Evolutionary conservation across 2,888 invertebrate species (phyloP).

Genomic region (Epicampocera succincta): DNA sequence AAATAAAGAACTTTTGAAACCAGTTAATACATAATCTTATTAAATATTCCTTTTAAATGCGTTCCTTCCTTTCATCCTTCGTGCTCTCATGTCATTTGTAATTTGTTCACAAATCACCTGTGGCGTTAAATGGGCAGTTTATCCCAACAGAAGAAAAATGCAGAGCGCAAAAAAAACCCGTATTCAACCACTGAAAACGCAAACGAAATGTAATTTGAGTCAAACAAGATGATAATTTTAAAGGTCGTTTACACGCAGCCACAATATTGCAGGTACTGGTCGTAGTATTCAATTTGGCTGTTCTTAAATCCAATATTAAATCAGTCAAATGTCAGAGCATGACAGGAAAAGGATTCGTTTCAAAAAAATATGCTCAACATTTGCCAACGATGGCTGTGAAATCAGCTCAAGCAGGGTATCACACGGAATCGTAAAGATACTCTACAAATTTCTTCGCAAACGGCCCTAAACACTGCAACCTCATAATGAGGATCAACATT

Average conservation of each 20-base stretch:
- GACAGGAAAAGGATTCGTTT: slow-evolving; percentile 66
- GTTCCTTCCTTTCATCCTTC: slow-evolving; percentile 34
- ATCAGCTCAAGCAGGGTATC: too few relatives aligned
- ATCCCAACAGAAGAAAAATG: slow-evolving; percentile 15
- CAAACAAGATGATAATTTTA: slow-evolving; percentile 67
- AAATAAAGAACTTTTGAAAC: slow-evolving; percentile 20
- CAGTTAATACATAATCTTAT: slow-evolving; percentile 26
- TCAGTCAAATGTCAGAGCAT: slow-evolving; percentile 71
- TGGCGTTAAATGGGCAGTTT: slow-evolving; percentile 70
- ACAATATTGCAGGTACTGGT: slow-evolving; percentile 43
- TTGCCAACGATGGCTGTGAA: too few relatives aligned
- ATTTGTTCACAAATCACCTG: slow-evolving; percentile 72
- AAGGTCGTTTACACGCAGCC: slow-evolving; percentile 64
- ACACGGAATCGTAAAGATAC: too few relatives aligned
- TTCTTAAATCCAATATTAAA: slow-evolving; percentile 70
- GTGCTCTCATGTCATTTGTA: slow-evolving; percentile 70
- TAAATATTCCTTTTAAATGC: slow-evolving; percentile 33
- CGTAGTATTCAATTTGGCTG: slow-evolving; percentile 45
- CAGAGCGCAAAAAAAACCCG: neutral
- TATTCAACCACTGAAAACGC: slow-evolving; percentile 27
- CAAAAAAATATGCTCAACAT: too few relatives aligned
- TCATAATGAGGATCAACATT: too few relatives aligned
- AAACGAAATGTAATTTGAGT: slow-evolving; percentile 60
- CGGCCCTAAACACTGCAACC: too few relatives aligned
- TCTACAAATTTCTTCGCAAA: too few relatives aligned